Base-by-base conservation (phyloP, 1,140 invertebrate species). In the Akabosia matsudoensis region DNA sequence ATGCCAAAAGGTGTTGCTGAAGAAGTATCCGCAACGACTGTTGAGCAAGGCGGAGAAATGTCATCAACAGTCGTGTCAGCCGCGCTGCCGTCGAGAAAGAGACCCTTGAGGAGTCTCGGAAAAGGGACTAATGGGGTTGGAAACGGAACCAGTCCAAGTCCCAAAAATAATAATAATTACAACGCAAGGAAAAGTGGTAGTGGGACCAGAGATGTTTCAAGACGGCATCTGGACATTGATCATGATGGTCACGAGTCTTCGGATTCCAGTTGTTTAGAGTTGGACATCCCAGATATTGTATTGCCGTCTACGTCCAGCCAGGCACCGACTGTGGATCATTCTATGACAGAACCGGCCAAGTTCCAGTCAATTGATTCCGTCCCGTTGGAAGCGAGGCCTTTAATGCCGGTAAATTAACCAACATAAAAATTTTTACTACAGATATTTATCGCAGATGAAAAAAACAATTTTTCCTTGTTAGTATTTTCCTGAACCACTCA, bases 311-410 rank as follows among this genome's bases (percentile, higher is more conserved):
- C 54, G 4, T 56, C 54, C n/a, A 4, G 13, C 22, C 3, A 10
- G 7, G n/a, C n/a, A 56, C 14, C 67, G 14, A 22, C 67, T 2
- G 24, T 30, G 28, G 14, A 10, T 10, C 10, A 56, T 22, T 70
- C 67, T 13, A 16, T 70, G 1, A n/a, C 75, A 1, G 75, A 76
- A 33, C 75, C 70, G 22, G 71, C 34, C 26, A 77, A 73, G 28
- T 77, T 73, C 74, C 76, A 77, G 28, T 73, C 76, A 24, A 70
- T 74, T 51, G 76, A 77, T 67, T 30, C 70, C 56, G 76, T 77
- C 26, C 76, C 76, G 22, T 1, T 77, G n/a, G 76, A 77, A 52
- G 76, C 76, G 0, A 37, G 76, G 22, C 30, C 33, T 64, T 16
- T 77, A 52, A 45, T 77, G 24, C 76, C 76, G 76, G 76, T 77